These are phyloP conservation scores for Xestoiulus laeticollis DNA, from an alignment of 2,888 invertebrate species.

Conservation along the genomic window DNA sequence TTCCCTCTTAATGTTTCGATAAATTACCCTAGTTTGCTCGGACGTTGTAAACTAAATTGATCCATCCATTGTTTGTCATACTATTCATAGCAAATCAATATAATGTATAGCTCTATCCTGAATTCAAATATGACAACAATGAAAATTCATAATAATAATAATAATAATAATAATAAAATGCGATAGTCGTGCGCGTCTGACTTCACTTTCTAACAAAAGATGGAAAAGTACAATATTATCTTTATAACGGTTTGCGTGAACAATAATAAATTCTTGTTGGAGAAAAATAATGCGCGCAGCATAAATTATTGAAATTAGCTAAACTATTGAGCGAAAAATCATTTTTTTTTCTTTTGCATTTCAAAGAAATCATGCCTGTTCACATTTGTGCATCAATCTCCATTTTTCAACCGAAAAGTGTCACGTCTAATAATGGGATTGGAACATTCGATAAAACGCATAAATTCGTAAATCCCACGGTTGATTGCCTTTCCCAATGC, in stretches of 20 bases:
- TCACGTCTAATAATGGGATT: background rate
- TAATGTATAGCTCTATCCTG: constrained; percentile 3
- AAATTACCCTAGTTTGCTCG: constrained; percentile 11
- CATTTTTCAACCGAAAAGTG: constrained; percentile 5
- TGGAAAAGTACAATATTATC: background rate
- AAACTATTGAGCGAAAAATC: constrained; percentile 37
- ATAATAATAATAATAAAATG: background rate
- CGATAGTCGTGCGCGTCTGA: background rate
- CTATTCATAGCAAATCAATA: background rate
- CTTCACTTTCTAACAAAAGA: constrained; percentile 15
- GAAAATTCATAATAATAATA: constrained; percentile 10
- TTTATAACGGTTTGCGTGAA: background rate
- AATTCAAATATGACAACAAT: constrained; percentile 13
- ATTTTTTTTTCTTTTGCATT: background rate
- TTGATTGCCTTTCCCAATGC: background rate
- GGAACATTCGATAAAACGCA: background rate
- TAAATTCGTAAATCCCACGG: background rate
- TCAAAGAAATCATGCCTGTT: background rate
- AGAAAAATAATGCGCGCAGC: background rate
- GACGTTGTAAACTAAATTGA: background rate
- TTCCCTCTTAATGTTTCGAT: background rate
- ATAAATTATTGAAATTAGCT: constrained; percentile 34
- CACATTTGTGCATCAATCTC: constrained; percentile 19
- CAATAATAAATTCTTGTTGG: background rate
- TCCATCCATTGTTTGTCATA: background rate